A percentile compares a stretch with the other conserved stretches of the same genome.
Conservation (phyloP, 2,888 invertebrate species). For the Ophion obscuratus region DNA sequence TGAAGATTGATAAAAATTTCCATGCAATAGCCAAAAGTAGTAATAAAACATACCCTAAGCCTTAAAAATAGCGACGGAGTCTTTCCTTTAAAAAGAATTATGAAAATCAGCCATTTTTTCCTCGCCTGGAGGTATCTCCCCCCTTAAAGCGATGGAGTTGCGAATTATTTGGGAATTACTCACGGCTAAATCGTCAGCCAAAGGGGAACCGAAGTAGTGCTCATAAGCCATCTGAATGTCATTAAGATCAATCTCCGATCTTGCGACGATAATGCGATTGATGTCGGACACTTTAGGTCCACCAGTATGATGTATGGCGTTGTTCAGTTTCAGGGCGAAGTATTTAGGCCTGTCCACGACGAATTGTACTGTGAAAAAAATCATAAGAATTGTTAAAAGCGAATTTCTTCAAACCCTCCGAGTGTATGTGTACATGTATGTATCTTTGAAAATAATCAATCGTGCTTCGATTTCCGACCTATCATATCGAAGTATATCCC, state of each 20-base stretch:
- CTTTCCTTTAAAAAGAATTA: no score
- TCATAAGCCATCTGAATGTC: not conserved
- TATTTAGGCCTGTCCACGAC: not conserved
- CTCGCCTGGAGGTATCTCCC: no score
- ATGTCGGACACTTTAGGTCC: not conserved
- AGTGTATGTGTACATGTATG: not conserved
- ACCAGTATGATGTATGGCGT: not conserved
- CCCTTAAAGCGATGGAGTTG: not conserved
- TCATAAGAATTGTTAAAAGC: not conserved
- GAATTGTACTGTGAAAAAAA: not conserved
- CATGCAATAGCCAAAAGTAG: no score
- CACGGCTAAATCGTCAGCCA: not conserved
- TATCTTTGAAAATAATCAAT: not conserved
- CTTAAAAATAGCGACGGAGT: no score
- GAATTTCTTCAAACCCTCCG: not conserved
- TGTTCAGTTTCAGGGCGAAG: not conserved
- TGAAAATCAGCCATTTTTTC: no score
- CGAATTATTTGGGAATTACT: not conserved
- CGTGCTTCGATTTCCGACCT: not conserved
- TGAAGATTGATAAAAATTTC: no score
- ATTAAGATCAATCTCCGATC: slow-evolving; percentile 13
- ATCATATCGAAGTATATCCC: not conserved
- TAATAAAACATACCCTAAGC: no score
- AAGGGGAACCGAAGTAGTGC: not conserved
- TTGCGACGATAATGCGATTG: slow-evolving; percentile 19